phyloP scores from a whole-genome alignment of 2,797 vertebrate species.

The Periparus ater region DNA sequence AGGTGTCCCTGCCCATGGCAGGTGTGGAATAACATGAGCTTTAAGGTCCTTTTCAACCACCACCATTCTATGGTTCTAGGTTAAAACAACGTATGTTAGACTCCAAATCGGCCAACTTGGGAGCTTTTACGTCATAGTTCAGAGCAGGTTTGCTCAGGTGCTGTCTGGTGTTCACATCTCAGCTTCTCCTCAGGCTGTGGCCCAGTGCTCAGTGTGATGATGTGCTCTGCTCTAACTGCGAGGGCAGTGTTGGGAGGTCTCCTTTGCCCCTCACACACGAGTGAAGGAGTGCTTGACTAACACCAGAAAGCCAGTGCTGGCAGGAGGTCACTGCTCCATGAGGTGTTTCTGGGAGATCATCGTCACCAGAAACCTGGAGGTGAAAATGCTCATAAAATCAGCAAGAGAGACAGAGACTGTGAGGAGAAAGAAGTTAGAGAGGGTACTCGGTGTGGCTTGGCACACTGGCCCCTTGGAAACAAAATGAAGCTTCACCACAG shows the following conservation, averaged over 20 bases:
- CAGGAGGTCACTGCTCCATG: background rate
- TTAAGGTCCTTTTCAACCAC: background rate
- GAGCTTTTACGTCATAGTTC: background rate
- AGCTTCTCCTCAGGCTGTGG: background rate
- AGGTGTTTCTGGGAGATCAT: background rate
- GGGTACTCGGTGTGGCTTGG: background rate
- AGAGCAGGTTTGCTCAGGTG: background rate
- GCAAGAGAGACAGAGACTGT: background rate
- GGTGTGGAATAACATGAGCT: background rate
- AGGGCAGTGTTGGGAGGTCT: background rate
- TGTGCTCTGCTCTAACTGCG: background rate
- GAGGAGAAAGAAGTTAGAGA: background rate
- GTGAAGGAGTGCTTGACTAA: fast-evolving
- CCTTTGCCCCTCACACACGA: too few relatives aligned
- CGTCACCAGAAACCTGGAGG: background rate
- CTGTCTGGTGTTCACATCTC: background rate
- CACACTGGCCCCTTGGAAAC: background rate
- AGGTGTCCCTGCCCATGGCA: background rate
- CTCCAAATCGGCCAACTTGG: background rate
- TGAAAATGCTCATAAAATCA: background rate
- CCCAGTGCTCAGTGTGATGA: background rate
- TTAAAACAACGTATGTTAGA: background rate
- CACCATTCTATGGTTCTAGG: background rate
- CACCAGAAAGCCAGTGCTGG: background rate
- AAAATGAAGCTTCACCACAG: background rate